These are phyloP conservation scores for Nesospiza acunhae DNA, from an alignment of 2,113 vertebrate species.

Conservation along the genomic window DNA sequence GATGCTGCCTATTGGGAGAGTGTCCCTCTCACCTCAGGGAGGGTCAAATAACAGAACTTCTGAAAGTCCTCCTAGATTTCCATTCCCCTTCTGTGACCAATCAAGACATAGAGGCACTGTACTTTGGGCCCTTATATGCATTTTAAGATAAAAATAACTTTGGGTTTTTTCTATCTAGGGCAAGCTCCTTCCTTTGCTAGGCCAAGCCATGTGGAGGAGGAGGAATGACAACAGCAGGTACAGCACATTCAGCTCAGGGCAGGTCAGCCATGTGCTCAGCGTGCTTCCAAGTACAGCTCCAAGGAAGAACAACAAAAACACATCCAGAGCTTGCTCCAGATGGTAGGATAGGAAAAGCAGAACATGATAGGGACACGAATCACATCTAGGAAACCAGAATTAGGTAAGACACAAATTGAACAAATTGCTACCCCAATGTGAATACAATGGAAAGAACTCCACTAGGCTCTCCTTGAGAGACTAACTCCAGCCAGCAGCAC, in stretches of 20 bases:
- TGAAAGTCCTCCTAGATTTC: neutral
- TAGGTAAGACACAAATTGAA: neutral
- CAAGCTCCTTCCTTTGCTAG: constrained; percentile 17
- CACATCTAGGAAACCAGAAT: neutral
- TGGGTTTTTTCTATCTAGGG: neutral
- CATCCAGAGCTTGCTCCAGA: neutral
- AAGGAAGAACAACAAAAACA: neutral
- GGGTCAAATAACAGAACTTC: neutral
- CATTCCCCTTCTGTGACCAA: neutral
- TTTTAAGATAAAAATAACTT: constrained; percentile 7
- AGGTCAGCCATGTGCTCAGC: constrained; percentile 4
- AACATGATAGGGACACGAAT: neutral
- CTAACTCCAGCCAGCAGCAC: neutral
- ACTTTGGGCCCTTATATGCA: neutral
- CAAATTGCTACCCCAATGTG: neutral
- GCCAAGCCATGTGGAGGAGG: neutral
- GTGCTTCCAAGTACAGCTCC: constrained; percentile 40
- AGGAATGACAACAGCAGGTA: constrained; percentile 48
- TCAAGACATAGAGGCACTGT: neutral
- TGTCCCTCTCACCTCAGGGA: neutral
- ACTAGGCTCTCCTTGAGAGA: neutral
- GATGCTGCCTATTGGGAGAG: neutral
- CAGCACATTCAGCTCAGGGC: constrained; percentile 28
- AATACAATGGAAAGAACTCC: neutral
- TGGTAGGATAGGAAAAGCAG: neutral